These are phyloP conservation scores for Nanorana parkeri DNA, from an alignment of 2,113 vertebrate species.

Conservation along the genomic window DNA sequence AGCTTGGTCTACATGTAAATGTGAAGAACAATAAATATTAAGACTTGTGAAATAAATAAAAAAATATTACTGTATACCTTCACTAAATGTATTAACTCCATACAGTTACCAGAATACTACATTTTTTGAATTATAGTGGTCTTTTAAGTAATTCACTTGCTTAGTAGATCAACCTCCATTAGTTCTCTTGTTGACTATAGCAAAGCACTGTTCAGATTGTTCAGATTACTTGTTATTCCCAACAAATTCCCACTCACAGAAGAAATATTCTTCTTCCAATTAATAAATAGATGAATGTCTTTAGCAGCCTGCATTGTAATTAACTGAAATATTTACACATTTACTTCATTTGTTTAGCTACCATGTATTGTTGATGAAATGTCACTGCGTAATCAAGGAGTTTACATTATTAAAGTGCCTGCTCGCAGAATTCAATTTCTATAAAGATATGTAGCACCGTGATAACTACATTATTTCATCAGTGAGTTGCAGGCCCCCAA, in stretches of 20 bases:
- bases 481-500: neutral
- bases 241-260: neutral
- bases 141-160: no score
- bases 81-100: no score
- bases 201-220: neutral
- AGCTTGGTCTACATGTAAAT: no score
- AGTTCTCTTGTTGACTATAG: no score
- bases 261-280: neutral
- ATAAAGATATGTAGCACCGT: neutral
- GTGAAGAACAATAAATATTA: no score
- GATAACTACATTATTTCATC: neutral
- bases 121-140: no score
- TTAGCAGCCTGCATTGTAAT: constrained; percentile 8
- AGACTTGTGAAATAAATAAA: no score
- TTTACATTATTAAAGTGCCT: constrained; percentile 30
- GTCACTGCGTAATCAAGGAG: constrained; percentile 17
- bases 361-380: constrained; percentile 18
- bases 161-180: no score
- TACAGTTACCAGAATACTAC: no score
- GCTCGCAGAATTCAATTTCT: neutral
- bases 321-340: constrained; percentile 7
- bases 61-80: no score
- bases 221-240: neutral
- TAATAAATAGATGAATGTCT: constrained; percentile 4
- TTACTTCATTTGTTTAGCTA: constrained; percentile 8